These are phyloP conservation scores for Sceloporus undulatus DNA, from an alignment of 2,113 vertebrate genomes.

Conservation along the genomic window DNA sequence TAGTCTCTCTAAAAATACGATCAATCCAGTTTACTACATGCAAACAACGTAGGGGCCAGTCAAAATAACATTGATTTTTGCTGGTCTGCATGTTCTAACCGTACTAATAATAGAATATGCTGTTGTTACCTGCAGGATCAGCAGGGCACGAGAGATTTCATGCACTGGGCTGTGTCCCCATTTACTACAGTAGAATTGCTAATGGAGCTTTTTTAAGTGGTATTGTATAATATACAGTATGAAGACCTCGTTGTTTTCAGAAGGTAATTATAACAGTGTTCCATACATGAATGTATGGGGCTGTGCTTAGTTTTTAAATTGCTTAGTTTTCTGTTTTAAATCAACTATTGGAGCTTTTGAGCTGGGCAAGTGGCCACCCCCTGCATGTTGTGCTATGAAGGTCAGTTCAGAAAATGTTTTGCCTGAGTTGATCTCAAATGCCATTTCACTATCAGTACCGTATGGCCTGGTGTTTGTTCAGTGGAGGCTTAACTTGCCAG, in stretches of 20 bases:
- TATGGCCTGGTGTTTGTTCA: background rate
- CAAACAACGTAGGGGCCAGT: background rate
- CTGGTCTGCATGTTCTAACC: too few species aligned
- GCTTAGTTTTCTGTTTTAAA: background rate
- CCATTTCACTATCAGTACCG: background rate
- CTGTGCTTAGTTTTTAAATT: background rate
- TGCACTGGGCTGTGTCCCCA: conserved; percentile 94
- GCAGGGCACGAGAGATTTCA: conserved; percentile 98
- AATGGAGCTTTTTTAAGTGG: conserved; percentile 97
- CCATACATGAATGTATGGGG: background rate
- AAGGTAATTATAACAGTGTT: conserved; percentile 84
- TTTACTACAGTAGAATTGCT: conserved; percentile 99
- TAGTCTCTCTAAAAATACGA: conserved; percentile 10
- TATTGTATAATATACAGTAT: conserved; percentile 97
- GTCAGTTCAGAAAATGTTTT: background rate
- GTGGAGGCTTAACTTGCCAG: background rate
- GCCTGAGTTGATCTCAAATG: background rate
- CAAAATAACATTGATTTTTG: conserved; percentile 49
- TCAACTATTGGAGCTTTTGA: background rate
- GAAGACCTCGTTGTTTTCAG: conserved; percentile 99
- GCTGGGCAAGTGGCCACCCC: background rate
- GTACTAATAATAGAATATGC: too few species aligned
- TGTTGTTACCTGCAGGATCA: conserved; percentile 84
- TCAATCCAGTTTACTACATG: background rate
- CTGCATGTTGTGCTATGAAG: background rate